Evolutionary conservation across 2,113 vertebrate genomes (phyloP), one percentile per base, ranked within the genome.

Genomic region (Corynorhinus townsendii): DNA sequence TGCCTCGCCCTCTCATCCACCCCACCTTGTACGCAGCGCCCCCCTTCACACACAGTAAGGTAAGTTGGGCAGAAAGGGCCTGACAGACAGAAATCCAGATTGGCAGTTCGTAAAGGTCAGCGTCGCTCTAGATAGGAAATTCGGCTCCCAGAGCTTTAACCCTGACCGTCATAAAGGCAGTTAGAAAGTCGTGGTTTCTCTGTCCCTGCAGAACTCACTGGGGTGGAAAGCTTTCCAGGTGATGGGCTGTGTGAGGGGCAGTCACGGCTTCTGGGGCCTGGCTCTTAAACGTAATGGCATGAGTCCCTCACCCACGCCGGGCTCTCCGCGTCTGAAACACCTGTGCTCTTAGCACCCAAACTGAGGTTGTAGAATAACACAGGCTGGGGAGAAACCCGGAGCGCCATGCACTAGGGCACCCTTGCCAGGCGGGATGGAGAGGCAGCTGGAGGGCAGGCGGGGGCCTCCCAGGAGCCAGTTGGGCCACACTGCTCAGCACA

Each of bases 11-110:
- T 0, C 98, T 99, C 49, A 98, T 99, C 95, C 99, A 99, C 95
- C 99, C 99, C 56, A 99, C 99, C 71, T 98, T 99, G 91, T 99
- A 99, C 94, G 98, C 99, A 95, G 99, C 99, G n/a, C 98, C 99
- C 94, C 99, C 99, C 56, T 99, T 99, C 97, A 98, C 99, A 96
- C 99, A 99, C 98, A 99, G 97, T 97, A 99, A 99, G 99, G 99
- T 99, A 98, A 99, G 98, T 62, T 17, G 75, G 26, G 0, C 0
- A 69, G 28, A 22, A 72, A 52, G 4, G 84, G 30, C 71, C 30
- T 71, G 82, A 19, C 38, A 71, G 16, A 10, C 38, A 26, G 4
- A 19, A 77, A 4, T 15, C 22, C 9, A 22, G 62, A 1, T 17
- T 45, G 62, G 40, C 24, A 30, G 0, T 15, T 16, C 64, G 11